phyloP scores from a whole-genome alignment of 2,888 invertebrate species.

The Lydus trimaculatus region DNA sequence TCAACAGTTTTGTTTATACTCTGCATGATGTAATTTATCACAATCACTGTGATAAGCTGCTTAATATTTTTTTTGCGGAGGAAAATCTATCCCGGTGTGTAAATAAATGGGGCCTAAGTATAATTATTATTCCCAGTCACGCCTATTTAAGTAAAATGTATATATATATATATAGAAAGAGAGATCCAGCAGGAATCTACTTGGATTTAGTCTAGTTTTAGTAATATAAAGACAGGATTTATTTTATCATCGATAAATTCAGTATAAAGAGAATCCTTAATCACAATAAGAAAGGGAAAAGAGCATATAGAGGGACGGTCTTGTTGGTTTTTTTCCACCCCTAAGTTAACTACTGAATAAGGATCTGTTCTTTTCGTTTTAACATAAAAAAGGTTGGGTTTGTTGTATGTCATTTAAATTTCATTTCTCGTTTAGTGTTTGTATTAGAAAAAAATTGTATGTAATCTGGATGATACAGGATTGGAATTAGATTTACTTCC shows the following conservation, averaged over 20 bases:
- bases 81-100: background rate
- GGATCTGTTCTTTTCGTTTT: background rate
- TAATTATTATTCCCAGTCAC: constrained; percentile 47
- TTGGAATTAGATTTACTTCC: background rate
- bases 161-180: background rate
- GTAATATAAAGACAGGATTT: background rate
- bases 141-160: constrained; percentile 36
- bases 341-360: background rate
- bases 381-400: background rate
- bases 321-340: background rate
- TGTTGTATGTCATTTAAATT: constrained; percentile 6
- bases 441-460: background rate
- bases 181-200: background rate
- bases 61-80: background rate
- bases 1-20: background rate
- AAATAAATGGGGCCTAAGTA: constrained; percentile 19
- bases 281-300: background rate
- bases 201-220: background rate
- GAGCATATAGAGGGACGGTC: background rate
- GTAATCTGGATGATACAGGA: background rate
- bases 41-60: background rate
- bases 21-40: background rate
- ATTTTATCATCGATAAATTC: constrained; percentile 2
- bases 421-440: background rate
- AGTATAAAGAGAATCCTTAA: background rate